phyloP scores from a whole-genome alignment of 1,140 invertebrate genomes.

The Potamilus streckersoni region DNA sequence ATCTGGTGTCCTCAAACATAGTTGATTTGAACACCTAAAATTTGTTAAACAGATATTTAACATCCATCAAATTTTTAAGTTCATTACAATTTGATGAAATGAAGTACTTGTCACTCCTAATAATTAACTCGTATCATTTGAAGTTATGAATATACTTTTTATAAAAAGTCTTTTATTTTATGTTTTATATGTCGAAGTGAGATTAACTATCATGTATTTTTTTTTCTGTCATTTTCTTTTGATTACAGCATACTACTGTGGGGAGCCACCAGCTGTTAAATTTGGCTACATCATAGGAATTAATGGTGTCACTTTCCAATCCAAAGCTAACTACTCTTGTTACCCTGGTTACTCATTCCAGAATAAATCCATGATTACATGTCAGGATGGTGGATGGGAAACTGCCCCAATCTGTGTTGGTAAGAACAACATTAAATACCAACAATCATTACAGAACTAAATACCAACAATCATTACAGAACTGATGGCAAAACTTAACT shows the following conservation, averaged over 20 bases:
- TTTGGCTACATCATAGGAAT: conserved; percentile 16
- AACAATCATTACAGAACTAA: neutral
- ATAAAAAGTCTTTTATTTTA: no score
- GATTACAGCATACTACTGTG: conserved; percentile 23
- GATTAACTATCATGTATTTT: no score
- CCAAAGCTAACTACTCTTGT: conserved; percentile 16
- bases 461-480: neutral
- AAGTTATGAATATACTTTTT: no score
- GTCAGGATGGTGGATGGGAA: conserved; percentile 16
- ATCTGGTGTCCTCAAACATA: no score
- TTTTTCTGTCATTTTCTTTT: neutral
- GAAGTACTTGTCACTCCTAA: no score
- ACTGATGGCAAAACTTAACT: no score
- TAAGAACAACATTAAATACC: neutral
- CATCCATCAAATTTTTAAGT: no score
- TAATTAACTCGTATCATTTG: no score
- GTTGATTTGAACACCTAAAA: no score
- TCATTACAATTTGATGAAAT: no score
- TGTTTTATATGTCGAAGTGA: no score
- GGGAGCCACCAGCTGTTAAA: conserved; percentile 10
- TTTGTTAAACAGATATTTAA: no score
- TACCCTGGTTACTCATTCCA: conserved; percentile 9
- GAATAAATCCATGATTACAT: conserved; percentile 1
- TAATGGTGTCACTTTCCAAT: neutral
- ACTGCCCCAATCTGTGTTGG: conserved; percentile 7